These are phyloP conservation scores for Oreotrochilus melanogaster DNA, from an alignment of 2,113 vertebrate genomes.

Conservation along the genomic window DNA sequence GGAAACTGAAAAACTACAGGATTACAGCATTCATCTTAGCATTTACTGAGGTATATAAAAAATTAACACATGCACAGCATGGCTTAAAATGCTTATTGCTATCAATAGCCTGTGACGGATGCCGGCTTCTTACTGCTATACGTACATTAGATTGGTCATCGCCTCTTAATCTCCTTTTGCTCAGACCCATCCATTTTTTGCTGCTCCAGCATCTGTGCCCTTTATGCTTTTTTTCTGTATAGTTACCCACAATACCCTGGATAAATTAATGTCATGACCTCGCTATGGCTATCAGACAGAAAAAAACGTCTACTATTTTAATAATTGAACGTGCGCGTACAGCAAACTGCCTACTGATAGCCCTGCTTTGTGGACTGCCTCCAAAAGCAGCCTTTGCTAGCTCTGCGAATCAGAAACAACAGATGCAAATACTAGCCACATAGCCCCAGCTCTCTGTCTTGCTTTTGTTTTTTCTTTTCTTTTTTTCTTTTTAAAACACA, in stretches of 20 bases:
- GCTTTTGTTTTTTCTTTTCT: neutral
- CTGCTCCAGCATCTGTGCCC: constrained; percentile 68
- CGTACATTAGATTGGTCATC: constrained; percentile 62
- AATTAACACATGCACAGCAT: constrained; percentile 19
- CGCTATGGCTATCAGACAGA: constrained; percentile 68
- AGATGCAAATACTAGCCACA: constrained; percentile 66
- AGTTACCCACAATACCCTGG: constrained; percentile 76
- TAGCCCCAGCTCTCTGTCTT: constrained; percentile 6
- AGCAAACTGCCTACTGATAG: constrained; percentile 72
- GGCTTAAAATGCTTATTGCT: constrained; percentile 64
- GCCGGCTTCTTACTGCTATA: constrained; percentile 55
- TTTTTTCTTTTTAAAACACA: neutral
- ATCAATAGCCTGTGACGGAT: constrained; percentile 53
- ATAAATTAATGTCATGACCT: constrained; percentile 81
- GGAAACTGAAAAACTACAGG: constrained; percentile 39
- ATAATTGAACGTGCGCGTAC: constrained; percentile 75
- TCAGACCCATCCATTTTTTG: constrained; percentile 70
- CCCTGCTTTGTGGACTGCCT: constrained; percentile 58
- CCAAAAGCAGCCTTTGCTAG: constrained; percentile 15
- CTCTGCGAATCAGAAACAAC: constrained; percentile 67
- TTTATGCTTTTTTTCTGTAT: constrained; percentile 70
- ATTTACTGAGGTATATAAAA: constrained; percentile 35
- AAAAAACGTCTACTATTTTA: constrained; percentile 74
- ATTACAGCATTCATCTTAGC: constrained; percentile 25
- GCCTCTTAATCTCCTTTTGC: constrained; percentile 72